phyloP scores from a whole-genome alignment of 23 tunicate species.

The Trididemnum clinides region DNA sequence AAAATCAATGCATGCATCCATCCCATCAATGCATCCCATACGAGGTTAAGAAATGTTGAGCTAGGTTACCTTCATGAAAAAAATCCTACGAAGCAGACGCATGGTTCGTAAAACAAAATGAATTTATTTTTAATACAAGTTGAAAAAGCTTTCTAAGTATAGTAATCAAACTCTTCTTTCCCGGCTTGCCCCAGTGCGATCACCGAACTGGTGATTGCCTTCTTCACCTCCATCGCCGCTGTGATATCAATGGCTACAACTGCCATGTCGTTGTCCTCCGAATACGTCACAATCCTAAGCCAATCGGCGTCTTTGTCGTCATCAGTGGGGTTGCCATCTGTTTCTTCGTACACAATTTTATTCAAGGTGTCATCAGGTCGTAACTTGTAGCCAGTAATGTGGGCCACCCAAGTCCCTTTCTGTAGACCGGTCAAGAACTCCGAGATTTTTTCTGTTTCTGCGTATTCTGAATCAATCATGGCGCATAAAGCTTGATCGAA shows the following conservation, averaged over 20 bases:
- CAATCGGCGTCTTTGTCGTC: slow-evolving; percentile 36
- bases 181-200: slow-evolving; percentile 70
- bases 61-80: too few species aligned
- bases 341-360: slow-evolving; percentile 56
- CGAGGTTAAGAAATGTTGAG: too few species aligned
- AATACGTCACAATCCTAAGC: slow-evolving; percentile 45
- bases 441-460: background rate
- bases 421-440: slow-evolving; percentile 49
- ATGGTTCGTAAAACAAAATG: background rate
- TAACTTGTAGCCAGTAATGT: background rate
- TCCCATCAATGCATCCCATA: too few species aligned
- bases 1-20: too few species aligned
- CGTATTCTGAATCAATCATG: background rate
- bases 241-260: slow-evolving; percentile 62
- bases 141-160: slow-evolving; percentile 40
- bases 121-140: background rate
- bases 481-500: slow-evolving; percentile 47
- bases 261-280: slow-evolving; percentile 18
- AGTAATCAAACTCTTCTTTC: slow-evolving; percentile 88
- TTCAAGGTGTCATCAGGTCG: slow-evolving; percentile 11
- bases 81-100: too few species aligned
- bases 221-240: slow-evolving; percentile 60
- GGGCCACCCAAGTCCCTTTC: slow-evolving; percentile 5
- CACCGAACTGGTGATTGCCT: slow-evolving; percentile 35
- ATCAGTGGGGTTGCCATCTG: slow-evolving; percentile 24